A percentile compares a stretch with the other conserved stretches of the same genome.
phyloP scores from a whole-genome alignment of 2,113 vertebrate genomes.

The Bolborhynchus lineola region DNA sequence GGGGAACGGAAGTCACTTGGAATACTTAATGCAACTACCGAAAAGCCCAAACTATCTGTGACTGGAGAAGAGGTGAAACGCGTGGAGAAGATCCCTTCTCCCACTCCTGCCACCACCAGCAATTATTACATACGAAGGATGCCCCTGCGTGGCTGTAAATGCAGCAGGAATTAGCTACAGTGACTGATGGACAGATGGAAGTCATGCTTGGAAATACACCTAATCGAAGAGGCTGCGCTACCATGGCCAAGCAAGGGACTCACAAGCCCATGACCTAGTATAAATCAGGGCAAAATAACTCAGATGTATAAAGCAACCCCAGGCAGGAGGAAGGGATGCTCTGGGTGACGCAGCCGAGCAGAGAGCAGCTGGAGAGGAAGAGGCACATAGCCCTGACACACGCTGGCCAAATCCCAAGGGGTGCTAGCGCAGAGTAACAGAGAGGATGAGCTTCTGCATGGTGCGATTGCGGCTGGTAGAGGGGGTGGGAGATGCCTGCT shows the following conservation, averaged over 20 bases:
- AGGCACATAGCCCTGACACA: background rate
- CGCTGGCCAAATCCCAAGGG: background rate
- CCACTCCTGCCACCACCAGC: background rate
- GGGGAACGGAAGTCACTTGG: conserved; percentile 7
- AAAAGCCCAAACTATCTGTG: background rate
- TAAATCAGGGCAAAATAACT: background rate
- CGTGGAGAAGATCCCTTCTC: background rate
- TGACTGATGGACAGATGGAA: conserved; percentile 18
- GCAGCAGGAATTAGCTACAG: background rate
- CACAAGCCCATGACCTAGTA: background rate
- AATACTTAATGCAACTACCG: conserved; percentile 21
- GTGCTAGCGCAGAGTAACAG: background rate
- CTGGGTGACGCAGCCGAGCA: background rate
- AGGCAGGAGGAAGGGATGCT: background rate
- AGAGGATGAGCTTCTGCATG: background rate
- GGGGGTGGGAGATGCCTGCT: background rate
- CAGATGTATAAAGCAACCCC: background rate
- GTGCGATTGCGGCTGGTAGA: background rate
- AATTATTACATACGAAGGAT: background rate
- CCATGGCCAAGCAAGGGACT: background rate
- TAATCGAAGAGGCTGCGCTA: conserved; percentile 25
- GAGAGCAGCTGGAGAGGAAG: conserved; percentile 34
- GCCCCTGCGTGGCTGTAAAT: background rate
- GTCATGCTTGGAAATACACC: conserved; percentile 47
- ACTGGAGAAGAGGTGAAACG: background rate